phyloP scores from a whole-genome alignment of 1,140 invertebrate species.

The Dolichoris vasculosae region DNA sequence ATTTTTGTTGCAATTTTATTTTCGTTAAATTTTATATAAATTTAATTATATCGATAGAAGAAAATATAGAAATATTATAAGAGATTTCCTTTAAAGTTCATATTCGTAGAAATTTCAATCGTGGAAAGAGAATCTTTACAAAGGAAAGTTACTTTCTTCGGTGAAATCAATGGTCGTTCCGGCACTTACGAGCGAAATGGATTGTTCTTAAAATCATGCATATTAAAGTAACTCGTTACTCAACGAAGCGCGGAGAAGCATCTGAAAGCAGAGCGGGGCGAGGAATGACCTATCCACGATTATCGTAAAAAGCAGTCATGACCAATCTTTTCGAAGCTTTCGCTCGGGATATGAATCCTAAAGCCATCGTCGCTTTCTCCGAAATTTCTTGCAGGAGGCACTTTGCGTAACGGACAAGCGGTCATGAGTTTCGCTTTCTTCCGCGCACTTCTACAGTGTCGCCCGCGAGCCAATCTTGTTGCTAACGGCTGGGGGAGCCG shows the following conservation, averaged over 20 bases:
- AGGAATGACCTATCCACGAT: no score
- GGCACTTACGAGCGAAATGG: background rate
- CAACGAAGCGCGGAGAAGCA: background rate
- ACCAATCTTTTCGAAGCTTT: no score
- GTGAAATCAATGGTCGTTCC: background rate
- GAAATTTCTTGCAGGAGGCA: background rate
- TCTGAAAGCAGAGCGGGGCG: no score
- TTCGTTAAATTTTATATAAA: no score
- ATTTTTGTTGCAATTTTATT: no score
- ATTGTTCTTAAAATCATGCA: background rate
- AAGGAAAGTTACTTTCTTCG: background rate
- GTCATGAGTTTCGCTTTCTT: constrained; percentile 45
- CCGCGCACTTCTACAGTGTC: constrained; percentile 33
- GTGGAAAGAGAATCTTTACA: background rate
- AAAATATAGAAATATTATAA: no score
- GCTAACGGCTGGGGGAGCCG: background rate
- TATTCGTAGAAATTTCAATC: background rate
- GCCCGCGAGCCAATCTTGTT: constrained; percentile 9
- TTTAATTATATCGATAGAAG: no score
- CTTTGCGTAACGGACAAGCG: background rate
- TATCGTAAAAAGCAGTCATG: no score
- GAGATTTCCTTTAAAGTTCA: background rate
- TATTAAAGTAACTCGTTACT: background rate
- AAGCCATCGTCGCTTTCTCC: background rate
- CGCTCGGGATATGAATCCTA: background rate